Conservation (phyloP, 2,113 vertebrate species). For the Grammomys dolichurus region DNA sequence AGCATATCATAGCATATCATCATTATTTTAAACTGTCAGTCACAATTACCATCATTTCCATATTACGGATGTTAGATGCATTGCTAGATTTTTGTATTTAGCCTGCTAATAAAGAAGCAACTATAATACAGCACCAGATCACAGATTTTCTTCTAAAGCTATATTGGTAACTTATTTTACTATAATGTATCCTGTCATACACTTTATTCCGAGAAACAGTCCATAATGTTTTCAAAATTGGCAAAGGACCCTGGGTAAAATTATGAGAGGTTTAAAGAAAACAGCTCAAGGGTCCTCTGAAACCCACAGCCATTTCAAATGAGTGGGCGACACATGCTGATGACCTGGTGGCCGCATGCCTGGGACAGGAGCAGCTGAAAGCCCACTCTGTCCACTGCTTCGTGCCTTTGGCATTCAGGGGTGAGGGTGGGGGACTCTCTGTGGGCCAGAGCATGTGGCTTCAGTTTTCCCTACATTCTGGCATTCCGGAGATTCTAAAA, state of each 20-base stretch:
- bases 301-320: conserved; percentile 15
- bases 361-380: neutral
- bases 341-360: neutral
- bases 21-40: neutral
- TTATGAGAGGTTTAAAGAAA: neutral
- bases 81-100: neutral
- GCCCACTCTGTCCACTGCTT: neutral
- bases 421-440: neutral
- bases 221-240: neutral
- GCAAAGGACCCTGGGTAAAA: neutral
- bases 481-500: conserved; percentile 61
- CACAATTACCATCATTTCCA: neutral
- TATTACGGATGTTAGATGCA: neutral
- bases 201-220: conserved; percentile 14
- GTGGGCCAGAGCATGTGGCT: conserved; percentile 34
- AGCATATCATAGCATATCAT: neutral
- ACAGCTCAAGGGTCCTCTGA: neutral
- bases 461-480: conserved; percentile 68
- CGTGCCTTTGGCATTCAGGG: neutral
- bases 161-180: conserved; percentile 41
- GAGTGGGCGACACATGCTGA: neutral
- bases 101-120: conserved; percentile 18
- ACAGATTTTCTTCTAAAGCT: conserved; percentile 37
- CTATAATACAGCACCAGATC: neutral
- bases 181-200: conserved; percentile 14